Percentiles rank a stretch among this genome's conserved stretches.
Evolutionary conservation across 53 echinoderm and acorn worm genomes (phyloP).

Genomic region (Holothuria scabra): DNA sequence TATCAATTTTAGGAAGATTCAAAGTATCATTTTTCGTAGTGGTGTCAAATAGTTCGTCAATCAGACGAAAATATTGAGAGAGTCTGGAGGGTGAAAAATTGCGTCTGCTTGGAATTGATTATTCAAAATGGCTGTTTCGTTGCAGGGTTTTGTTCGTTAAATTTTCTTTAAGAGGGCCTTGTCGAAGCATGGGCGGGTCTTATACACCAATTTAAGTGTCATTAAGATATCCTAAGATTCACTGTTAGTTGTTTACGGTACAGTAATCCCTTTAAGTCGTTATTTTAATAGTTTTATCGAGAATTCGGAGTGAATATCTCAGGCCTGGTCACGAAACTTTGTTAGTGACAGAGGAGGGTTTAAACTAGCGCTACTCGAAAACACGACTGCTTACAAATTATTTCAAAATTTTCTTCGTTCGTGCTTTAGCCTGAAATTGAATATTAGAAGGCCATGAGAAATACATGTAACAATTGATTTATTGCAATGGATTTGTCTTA

Average conservation of each 20-base stretch:
- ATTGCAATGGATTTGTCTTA: neutral
- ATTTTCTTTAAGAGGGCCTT: neutral
- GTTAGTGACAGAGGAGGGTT: neutral
- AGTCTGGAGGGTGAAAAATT: slow-evolving; percentile 15
- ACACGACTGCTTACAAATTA: slow-evolving; percentile 2
- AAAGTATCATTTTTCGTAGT: slow-evolving; percentile 32
- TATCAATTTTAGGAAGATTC: neutral
- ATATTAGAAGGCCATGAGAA: neutral
- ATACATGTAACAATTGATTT: neutral
- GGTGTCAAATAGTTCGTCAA: slow-evolving; percentile 3
- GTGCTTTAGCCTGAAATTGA: neutral
- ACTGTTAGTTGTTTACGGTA: too few relatives aligned
- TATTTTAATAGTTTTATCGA: neutral
- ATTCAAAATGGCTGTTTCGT: slow-evolving; percentile 47
- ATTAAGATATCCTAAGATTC: too few relatives aligned
- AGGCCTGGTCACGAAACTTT: slow-evolving; percentile 14
- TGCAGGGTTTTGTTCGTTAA: slow-evolving; percentile 28
- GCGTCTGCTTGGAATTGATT: slow-evolving; percentile 24
- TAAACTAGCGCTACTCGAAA: neutral
- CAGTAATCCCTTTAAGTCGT: too few relatives aligned
- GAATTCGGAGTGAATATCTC: neutral
- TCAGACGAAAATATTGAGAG: slow-evolving; percentile 23
- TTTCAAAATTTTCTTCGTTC: slow-evolving; percentile 18
- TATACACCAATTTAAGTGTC: too few relatives aligned
- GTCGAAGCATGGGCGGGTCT: too few relatives aligned